Conservation (phyloP, 2,113 vertebrate genomes). For the Corythornis cristatus region DNA sequence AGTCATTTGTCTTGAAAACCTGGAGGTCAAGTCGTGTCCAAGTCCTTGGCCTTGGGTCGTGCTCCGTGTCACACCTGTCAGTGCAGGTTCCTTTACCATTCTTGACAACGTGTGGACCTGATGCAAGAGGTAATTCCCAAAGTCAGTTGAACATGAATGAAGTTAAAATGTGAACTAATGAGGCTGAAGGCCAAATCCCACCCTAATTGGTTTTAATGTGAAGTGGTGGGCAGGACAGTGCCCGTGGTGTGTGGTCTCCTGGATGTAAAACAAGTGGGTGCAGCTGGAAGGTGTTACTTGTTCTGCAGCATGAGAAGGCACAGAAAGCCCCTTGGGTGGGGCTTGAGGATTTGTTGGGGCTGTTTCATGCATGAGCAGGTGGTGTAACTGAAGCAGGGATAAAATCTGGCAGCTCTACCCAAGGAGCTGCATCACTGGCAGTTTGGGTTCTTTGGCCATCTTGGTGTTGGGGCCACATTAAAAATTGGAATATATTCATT, state of each 20-base stretch:
- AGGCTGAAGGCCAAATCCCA: neutral
- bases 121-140: neutral
- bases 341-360: neutral
- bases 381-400: neutral
- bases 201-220: neutral
- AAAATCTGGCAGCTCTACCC: accelerated
- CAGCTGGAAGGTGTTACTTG: neutral
- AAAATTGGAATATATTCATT: neutral
- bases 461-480: accelerated
- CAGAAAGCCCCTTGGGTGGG: neutral
- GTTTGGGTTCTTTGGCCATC: neutral
- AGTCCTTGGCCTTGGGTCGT: neutral
- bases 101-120: neutral
- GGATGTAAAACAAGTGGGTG: neutral
- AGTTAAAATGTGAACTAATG: neutral
- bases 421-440: neutral
- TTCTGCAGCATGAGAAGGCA: neutral
- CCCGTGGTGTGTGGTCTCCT: neutral
- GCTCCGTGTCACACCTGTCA: neutral
- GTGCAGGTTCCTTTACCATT: neutral
- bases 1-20: neutral
- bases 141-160: neutral
- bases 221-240: neutral
- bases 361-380: neutral
- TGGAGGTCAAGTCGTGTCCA: neutral